Evolutionary conservation across 2,113 vertebrate species (phyloP), one percentile per base, ranked within the genome.

Genomic region (Petrocephalus zakoni): DNA sequence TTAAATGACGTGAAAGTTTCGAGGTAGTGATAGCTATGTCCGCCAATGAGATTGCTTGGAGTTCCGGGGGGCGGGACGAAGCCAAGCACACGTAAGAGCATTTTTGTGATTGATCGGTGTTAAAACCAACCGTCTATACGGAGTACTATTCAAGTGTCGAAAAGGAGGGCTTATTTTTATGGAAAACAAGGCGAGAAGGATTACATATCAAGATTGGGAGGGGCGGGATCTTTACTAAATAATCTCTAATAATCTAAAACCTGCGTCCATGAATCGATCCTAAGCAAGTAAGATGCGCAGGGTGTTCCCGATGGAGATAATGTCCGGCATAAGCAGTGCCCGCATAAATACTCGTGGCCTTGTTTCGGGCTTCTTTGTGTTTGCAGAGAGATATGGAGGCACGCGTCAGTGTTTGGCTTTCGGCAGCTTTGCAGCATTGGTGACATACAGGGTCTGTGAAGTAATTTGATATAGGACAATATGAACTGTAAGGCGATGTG

Each of bases 161-260:
- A 42, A 90, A 88, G 95, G 93, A 89, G 93, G 93, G 87, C 37
- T 88, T 90, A 83, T 72, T n/a, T 8, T 6, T 91, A 93, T 94
- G 91, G 89, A 96, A 95, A 96, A 96, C 94, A 95, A 95, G 89
- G 93, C 92, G 61, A 61, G 87, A 89, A 92, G 88, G 93, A 93
- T 68, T 91, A 90, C n/a, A 53, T 17, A 88, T 87, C 90, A 90
- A 88, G 90, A 92, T 92, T 89, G 89, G 87, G 89, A 47, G 90
- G 89, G 88, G 88, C 29, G 81, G 29, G 83, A 72, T 82, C 56
- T 68, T 78, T 68, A 82, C n/a, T 83, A 19, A 87, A 88, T 64
- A 64, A 75, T 17, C 42, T 87, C 2, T 78, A 37, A 52, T 75
- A 78, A 21, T 13, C 22, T 68, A n/a, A 88, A 90, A 72, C 85